Evolutionary conservation across 2,797 vertebrate genomes (phyloP), one percentile per base, ranked within the genome.

Genomic region (Sebastiscus albofasciatus): DNA sequence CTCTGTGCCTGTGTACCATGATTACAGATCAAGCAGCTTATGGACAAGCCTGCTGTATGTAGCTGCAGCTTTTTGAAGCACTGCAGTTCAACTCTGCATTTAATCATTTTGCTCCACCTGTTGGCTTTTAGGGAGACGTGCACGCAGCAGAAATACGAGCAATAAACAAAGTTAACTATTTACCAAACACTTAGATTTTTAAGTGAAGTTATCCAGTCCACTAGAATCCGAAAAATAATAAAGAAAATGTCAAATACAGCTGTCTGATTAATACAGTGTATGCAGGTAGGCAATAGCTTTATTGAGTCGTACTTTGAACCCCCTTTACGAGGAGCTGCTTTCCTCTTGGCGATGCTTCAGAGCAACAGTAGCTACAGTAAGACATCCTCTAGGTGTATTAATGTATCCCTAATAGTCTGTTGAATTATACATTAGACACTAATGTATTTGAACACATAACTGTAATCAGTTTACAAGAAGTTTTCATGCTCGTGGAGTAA

Each of bases 21-120:
- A 72, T 54, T 73, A 62, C 56, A 55, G 62, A 64, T 55, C 54
- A 73, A 72, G 70, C 64, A 24, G 71, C 46, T 80, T 74, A 78
- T 33, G 26, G 52, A 70, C 24, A 61, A 56, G 56, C 33, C 34
- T 36, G 9, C 33, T 66, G 46, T 54, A 58, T 55, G 36, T 56
- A 70, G 46, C 68, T 77, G 49, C 55, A 74, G 84, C 76, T 79
- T 69, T 54, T 67, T 62, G 34, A 80, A 68, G 66, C 72, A 60
- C 55, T 85, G 54, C 34, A 36, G 42, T 70, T 74, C 4, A 33
- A 54, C 9, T 77, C 20, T 26, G 4, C 64, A 42, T 64, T 59
- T 36, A 8, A 54, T 58, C 24, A n/a, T 49, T 59, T 77, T 86
- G 86, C 93, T 69, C 88, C 89, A 89, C 80, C 90, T 93, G 79